Conservation (phyloP, 2,113 vertebrate genomes). For the Psammodynastes pulverulentus region DNA sequence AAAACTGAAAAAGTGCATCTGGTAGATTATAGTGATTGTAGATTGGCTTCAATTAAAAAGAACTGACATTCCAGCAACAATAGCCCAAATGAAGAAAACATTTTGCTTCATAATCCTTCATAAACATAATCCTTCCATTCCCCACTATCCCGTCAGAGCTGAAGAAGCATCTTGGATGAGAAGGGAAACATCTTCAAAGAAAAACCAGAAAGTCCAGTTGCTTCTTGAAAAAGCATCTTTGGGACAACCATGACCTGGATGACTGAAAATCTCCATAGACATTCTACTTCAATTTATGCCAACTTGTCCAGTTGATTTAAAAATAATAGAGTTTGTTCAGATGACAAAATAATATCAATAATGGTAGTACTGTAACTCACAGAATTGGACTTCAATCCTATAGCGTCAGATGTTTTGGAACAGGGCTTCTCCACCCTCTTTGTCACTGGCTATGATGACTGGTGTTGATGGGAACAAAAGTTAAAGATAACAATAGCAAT, state of each 20-base stretch:
- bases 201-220: no score
- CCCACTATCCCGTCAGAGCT: no score
- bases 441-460: background rate
- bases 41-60: conserved; percentile 19
- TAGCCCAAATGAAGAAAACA: background rate
- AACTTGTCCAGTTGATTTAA: background rate
- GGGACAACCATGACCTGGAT: no score
- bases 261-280: no score
- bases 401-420: background rate
- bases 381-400: background rate
- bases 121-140: no score
- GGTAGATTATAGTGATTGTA: conserved; percentile 16
- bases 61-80: background rate
- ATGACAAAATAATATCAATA: background rate
- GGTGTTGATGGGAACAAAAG: background rate
- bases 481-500: background rate
- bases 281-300: background rate
- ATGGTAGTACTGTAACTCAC: background rate
- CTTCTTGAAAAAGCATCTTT: no score
- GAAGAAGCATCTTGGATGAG: no score
- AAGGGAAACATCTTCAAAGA: no score
- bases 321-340: background rate
- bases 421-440: background rate
- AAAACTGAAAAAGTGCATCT: background rate
- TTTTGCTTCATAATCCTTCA: background rate